Conservation (phyloP, 2,888 invertebrate species). For the Drosophila antonietae region DNA sequence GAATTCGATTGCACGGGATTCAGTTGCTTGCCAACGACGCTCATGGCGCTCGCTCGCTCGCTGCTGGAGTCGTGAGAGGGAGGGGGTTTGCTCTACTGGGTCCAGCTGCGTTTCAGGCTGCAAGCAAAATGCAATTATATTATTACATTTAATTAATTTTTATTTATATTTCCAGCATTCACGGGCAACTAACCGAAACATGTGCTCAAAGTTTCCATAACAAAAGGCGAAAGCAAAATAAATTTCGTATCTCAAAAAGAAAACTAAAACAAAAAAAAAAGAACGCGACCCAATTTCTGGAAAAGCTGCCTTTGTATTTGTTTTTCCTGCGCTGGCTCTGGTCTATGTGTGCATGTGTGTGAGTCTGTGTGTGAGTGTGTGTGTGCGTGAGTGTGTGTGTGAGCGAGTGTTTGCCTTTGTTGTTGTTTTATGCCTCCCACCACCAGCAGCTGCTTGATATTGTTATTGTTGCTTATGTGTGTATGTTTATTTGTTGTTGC, state of each 20-base stretch:
- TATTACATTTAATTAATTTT: too few relatives aligned
- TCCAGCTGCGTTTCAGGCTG: constrained; percentile 36
- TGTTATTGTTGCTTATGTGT: constrained; percentile 17
- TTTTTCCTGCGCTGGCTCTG: constrained; percentile 42
- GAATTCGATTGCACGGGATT: constrained; percentile 69
- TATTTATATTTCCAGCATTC: neutral
- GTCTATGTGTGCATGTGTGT: constrained; percentile 22
- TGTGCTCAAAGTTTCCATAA: constrained; percentile 59
- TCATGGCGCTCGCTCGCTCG: constrained; percentile 58
- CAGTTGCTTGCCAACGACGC: constrained; percentile 80
- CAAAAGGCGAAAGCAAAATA: constrained; percentile 17
- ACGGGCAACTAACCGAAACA: constrained; percentile 61
- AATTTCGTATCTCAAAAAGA: neutral
- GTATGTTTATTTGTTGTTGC: constrained; percentile 1
- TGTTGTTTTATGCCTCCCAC: constrained; percentile 32
- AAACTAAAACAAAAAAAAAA: constrained; percentile 31
- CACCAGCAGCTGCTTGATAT: constrained; percentile 33
- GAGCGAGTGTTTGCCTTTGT: constrained; percentile 39
- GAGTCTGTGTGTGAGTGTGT: constrained; percentile 27
- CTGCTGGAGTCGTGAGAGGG: constrained; percentile 12
- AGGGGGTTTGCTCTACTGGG: constrained; percentile 16
- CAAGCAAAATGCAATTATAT: neutral
- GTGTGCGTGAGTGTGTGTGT: constrained; percentile 29
- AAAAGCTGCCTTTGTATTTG: constrained; percentile 73
- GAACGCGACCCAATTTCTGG: constrained; percentile 73